Evolutionary conservation across 2,888 invertebrate genomes (phyloP), one percentile per base, ranked within the genome.

Genomic region (Hyposoter dolosus): DNA sequence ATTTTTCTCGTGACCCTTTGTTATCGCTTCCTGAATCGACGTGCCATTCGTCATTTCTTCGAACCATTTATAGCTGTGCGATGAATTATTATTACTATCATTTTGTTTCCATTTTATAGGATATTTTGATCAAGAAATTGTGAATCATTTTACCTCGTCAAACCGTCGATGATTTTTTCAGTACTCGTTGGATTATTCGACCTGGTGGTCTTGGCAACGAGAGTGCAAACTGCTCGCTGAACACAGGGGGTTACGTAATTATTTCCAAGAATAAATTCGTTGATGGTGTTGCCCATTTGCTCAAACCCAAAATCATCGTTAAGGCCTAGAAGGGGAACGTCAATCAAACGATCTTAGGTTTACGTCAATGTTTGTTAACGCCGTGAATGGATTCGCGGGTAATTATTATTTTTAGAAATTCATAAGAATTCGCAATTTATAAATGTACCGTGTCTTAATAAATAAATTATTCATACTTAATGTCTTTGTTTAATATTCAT

Each of bases 21-120:
- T 76, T 81, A 95, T 94, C 0, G 95, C 95, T 63, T 95, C 95
- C 88, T 95, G 94, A 3, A 96, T 92, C 0, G 94, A 92, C 0
- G 95, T 95, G 0, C 95, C 94, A 88, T 95, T 95, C 43, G 95
- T 91, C 83, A 95, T 91, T 7, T 94, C 90, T 9, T 94, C 93
- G 50, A 96, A 90, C 81, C 95, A 94, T 80, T 92, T 92, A 90
- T 95, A 95, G 84, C 96, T 95, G 93, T 83, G 56, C 15, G 19
- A 28, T 10, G 28, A 17, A 32, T 15, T 35, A 12, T 3, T 1
- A 43, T 43, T 19, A 35, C 0, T 10, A 3, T n/a, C 7, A 35
- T 53, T 28, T 28, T 12, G 0, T 17, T 47, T 17, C 32, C 17
- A 40, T 1, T 15, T 15, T 28, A 1, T 5, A 6, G 23, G 15